A percentile compares a stretch with the other conserved stretches of the same genome.
phyloP scores from a whole-genome alignment of 2,888 invertebrate species.

The Drosophila fulvimacula region DNA sequence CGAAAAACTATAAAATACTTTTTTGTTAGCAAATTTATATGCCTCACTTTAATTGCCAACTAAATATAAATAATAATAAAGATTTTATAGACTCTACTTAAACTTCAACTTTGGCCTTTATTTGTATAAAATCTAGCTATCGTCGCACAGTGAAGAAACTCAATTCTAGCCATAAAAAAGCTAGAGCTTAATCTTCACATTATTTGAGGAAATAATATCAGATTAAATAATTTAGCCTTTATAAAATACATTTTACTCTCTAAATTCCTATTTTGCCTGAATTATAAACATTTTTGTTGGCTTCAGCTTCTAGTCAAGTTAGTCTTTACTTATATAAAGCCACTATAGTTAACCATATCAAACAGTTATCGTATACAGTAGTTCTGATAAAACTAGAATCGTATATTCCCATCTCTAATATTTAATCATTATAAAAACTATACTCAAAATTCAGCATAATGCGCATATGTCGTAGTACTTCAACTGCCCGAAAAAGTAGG shows the following conservation, averaged over 20 bases:
- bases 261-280: background rate
- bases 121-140: no score
- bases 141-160: background rate
- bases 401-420: background rate
- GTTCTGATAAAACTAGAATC: background rate
- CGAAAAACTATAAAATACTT: background rate
- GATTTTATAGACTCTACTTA: background rate
- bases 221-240: background rate
- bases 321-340: background rate
- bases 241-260: no score
- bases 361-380: no score
- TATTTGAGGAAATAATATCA: background rate
- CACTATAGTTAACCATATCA: no score
- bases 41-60: background rate
- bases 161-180: background rate
- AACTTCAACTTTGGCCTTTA: no score
- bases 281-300: no score
- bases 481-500: background rate
- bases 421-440: background rate
- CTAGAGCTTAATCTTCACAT: background rate
- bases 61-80: background rate
- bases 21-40: background rate
- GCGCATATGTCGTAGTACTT: background rate
- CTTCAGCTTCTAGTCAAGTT: background rate
- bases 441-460: background rate